A percentile compares a stretch with the other conserved stretches of the same genome.
These are phyloP conservation scores for Enhydra lutris DNA, from an alignment of 2,113 vertebrate genomes.

Conservation along the genomic window DNA sequence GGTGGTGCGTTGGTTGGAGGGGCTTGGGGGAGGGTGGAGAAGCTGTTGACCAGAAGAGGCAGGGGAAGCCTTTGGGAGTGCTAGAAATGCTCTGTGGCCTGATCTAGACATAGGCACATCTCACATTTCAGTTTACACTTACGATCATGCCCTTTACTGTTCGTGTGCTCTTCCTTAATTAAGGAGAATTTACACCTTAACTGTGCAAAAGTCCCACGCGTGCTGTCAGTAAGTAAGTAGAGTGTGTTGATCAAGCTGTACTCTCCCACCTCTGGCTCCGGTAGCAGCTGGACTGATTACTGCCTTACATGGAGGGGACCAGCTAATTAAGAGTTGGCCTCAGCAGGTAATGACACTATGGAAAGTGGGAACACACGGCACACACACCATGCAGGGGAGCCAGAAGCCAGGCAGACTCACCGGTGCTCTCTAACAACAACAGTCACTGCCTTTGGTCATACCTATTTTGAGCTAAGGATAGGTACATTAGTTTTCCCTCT, in stretches of 20 bases:
- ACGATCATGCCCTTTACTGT: fast-evolving
- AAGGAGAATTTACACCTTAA: neutral
- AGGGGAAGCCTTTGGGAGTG: neutral
- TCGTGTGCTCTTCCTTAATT: neutral
- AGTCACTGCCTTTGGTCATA: neutral
- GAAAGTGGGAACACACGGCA: neutral
- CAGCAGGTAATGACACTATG: neutral
- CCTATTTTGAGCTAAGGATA: neutral
- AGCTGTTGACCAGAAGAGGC: neutral
- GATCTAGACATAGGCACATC: neutral
- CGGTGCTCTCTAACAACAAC: too few species aligned
- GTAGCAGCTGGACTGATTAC: too few species aligned
- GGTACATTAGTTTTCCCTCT: neutral
- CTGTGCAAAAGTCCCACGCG: fast-evolving
- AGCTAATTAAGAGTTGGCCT: neutral
- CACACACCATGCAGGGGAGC: neutral
- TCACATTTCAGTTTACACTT: neutral
- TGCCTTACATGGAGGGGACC: neutral
- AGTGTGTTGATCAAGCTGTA: neutral
- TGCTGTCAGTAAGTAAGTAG: neutral
- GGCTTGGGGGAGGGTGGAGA: neutral
- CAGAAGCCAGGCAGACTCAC: neutral
- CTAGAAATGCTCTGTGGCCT: neutral
- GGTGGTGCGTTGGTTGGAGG: too few species aligned
- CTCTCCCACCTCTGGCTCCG: neutral